phyloP scores from a whole-genome alignment of 2,888 invertebrate genomes.

The Clostera curtula region DNA sequence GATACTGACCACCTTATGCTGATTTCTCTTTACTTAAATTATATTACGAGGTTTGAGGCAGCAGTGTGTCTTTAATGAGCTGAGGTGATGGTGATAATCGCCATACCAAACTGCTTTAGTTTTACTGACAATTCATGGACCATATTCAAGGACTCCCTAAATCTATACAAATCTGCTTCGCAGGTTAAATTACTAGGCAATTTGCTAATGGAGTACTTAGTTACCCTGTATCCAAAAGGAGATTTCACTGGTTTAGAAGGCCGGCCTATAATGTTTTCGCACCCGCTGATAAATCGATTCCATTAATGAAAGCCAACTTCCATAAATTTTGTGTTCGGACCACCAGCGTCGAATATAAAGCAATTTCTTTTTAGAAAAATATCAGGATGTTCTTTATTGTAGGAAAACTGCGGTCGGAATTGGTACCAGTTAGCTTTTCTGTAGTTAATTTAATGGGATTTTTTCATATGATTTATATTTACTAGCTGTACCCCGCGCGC shows the following conservation, averaged over 20 bases:
- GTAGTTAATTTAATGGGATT: no score
- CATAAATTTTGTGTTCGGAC: constrained; percentile 18
- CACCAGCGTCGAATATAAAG: constrained; percentile 17
- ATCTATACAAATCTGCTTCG: constrained; percentile 5
- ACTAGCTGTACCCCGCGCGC: no score
- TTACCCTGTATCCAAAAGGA: constrained; percentile 13
- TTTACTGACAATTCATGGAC: constrained; percentile 2
- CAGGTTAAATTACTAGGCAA: constrained; percentile 28
- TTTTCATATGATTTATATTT: no score
- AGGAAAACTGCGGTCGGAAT: background rate
- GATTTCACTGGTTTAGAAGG: constrained; percentile 17
- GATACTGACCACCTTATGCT: no score
- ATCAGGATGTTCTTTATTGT: background rate
- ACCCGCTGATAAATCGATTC: constrained; percentile 29
- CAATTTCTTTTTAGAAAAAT: background rate
- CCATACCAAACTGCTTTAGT: background rate
- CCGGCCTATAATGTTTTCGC: constrained; percentile 22
- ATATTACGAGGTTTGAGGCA: no score
- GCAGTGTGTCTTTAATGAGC: no score
- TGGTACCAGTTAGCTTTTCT: background rate
- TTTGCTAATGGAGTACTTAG: constrained; percentile 30
- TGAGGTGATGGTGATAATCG: no score
- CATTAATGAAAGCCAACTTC: constrained; percentile 26
- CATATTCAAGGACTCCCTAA: background rate
- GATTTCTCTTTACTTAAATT: no score